Evolutionary conservation across 2,888 invertebrate species (phyloP).

Genomic region (Xanthorhoe designata): DNA sequence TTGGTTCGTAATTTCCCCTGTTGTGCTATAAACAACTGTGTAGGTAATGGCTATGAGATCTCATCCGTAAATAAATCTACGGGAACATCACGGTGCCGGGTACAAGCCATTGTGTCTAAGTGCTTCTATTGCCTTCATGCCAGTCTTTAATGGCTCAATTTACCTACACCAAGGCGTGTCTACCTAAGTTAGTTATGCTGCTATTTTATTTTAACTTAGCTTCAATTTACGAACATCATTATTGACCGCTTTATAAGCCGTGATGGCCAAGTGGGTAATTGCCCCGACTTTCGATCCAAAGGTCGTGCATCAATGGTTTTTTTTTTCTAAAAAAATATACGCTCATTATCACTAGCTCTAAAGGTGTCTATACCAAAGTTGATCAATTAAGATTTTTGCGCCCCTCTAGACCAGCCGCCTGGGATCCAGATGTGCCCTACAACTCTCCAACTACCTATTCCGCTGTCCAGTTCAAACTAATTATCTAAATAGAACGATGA

Average conservation of each 20-base stretch:
- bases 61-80: constrained; percentile 38
- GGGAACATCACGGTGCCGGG: constrained; percentile 35
- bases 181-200: constrained; percentile 49
- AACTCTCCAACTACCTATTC: neutral
- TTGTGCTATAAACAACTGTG: constrained; percentile 25
- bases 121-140: constrained; percentile 44
- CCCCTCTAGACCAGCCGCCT: too few species aligned
- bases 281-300: too few species aligned
- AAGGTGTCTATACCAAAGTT: too few species aligned
- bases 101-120: constrained; percentile 43
- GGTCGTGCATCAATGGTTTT: too few species aligned
- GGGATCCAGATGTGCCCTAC: neutral
- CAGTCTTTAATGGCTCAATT: constrained; percentile 45
- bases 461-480: constrained; percentile 35
- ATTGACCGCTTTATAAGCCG: neutral
- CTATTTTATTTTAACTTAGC: constrained; percentile 39
- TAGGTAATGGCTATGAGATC: constrained; percentile 27
- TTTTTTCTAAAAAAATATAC: too few species aligned
- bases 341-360: too few species aligned
- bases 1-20: constrained; percentile 19
- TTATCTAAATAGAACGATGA: constrained; percentile 22
- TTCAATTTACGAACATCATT: constrained; percentile 32
- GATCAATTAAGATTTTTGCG: too few species aligned
- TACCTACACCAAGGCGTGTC: constrained; percentile 42
- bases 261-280: too few species aligned